Conservation (phyloP, 2,113 vertebrate genomes). For the Sylvietta virens region DNA sequence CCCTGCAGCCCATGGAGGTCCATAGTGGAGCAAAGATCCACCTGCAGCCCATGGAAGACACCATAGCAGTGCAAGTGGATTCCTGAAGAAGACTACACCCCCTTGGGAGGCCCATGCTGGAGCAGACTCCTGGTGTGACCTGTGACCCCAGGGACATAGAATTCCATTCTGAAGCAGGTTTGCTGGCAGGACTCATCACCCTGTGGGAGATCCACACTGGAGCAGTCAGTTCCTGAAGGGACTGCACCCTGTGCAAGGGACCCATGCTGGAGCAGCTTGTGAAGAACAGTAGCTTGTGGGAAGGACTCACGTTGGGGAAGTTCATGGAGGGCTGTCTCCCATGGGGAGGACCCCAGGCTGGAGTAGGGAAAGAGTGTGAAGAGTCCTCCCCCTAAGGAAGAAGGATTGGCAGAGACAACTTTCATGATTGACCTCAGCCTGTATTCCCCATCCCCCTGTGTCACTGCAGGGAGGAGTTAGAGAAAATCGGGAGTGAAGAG, state of each 20-base stretch:
- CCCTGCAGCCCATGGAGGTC: background rate
- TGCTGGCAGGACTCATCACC: background rate
- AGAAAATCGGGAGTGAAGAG: background rate
- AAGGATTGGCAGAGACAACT: background rate
- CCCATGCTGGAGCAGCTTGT: background rate
- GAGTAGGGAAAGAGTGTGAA: background rate
- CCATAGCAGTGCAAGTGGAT: background rate
- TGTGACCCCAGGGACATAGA: background rate
- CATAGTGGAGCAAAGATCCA: background rate
- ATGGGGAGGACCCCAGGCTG: background rate
- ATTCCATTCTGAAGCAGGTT: background rate
- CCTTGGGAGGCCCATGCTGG: background rate
- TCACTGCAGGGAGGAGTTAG: background rate
- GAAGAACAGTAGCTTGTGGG: background rate
- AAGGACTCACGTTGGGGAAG: background rate
- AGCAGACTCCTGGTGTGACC: background rate
- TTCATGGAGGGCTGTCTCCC: background rate
- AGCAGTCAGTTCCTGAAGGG: background rate
- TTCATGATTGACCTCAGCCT: background rate
- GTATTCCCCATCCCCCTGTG: background rate
- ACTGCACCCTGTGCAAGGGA: background rate
- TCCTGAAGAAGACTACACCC: background rate
- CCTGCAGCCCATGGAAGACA: background rate
- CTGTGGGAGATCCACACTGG: background rate
- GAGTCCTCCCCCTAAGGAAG: background rate